phyloP scores from a whole-genome alignment of 2,113 vertebrate species.

The Eublepharis macularius region DNA sequence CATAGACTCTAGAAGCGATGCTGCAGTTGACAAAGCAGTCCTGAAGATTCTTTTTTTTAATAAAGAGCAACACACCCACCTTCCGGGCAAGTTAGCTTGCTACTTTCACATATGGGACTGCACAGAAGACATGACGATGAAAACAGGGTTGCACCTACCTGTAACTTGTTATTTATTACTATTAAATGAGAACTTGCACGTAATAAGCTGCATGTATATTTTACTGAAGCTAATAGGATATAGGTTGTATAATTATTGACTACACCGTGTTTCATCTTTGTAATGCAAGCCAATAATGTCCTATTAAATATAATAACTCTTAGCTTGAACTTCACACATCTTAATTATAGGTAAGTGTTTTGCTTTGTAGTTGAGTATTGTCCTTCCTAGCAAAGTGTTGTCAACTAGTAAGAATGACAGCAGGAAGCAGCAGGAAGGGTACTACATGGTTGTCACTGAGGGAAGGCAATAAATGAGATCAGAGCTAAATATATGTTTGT shows the following conservation, averaged over 20 bases:
- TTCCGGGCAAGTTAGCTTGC: no score
- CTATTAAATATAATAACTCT: not conserved
- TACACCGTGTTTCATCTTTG: not conserved
- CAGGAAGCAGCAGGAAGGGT: constrained; percentile 51
- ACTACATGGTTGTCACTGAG: constrained; percentile 54
- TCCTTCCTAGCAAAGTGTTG: constrained; percentile 26
- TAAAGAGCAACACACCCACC: no score
- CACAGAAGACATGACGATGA: no score
- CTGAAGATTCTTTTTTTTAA: no score
- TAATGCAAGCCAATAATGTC: not conserved
- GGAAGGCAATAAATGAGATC: constrained; percentile 70
- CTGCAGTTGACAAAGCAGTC: no score
- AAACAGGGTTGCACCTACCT: no score
- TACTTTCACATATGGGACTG: no score
- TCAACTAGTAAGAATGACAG: constrained; percentile 56
- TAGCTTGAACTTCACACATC: constrained; percentile 39
- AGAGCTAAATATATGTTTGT: constrained; percentile 76
- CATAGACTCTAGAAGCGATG: no score
- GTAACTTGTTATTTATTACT: no score
- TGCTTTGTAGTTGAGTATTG: constrained; percentile 43
- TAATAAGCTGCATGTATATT: not conserved
- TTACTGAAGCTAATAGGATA: not conserved
- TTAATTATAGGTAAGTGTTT: constrained; percentile 39
- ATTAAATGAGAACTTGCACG: not conserved
- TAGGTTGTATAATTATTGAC: not conserved